phyloP scores from a whole-genome alignment of 2,888 invertebrate genomes.

The Chrysopilus asiliformis region DNA sequence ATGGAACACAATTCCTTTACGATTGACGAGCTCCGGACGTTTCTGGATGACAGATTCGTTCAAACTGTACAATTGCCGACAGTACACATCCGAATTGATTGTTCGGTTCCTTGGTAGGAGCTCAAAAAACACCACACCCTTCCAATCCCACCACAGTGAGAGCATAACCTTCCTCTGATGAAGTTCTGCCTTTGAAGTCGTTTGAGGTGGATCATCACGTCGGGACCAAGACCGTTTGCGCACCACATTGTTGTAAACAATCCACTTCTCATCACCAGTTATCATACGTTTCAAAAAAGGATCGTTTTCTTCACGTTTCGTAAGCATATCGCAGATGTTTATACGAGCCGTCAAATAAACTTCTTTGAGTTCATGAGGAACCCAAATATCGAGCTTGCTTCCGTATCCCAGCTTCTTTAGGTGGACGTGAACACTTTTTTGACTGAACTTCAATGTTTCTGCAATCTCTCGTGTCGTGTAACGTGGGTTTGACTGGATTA shows the following conservation, averaged over 20 bases:
- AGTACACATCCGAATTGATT: conserved; percentile 9
- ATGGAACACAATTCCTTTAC: neutral
- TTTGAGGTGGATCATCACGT: conserved; percentile 12
- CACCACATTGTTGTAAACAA: conserved; percentile 9
- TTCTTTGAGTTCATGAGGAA: no score
- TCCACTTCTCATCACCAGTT: conserved; percentile 19
- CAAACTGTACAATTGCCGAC: conserved; percentile 11
- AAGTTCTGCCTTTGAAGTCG: conserved; percentile 13
- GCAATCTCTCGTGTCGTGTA: conserved; percentile 17
- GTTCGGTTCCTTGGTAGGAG: neutral
- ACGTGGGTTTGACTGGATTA: conserved; percentile 9
- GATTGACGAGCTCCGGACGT: neutral
- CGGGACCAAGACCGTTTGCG: conserved; percentile 12
- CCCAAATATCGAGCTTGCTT: conserved; percentile 3
- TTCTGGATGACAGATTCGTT: conserved; percentile 2
- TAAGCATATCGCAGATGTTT: no score
- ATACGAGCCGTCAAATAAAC: conserved; percentile 1
- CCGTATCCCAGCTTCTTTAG: neutral
- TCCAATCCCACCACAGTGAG: conserved; percentile 19
- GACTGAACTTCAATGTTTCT: neutral
- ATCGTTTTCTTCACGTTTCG: conserved; percentile 16
- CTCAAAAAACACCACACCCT: conserved; percentile 7
- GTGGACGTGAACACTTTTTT: neutral
- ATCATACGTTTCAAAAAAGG: no score
- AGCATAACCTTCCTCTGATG: conserved; percentile 13